These are phyloP conservation scores for Cnemophilus loriae DNA, from an alignment of 2,113 vertebrate genomes.

Conservation along the genomic window DNA sequence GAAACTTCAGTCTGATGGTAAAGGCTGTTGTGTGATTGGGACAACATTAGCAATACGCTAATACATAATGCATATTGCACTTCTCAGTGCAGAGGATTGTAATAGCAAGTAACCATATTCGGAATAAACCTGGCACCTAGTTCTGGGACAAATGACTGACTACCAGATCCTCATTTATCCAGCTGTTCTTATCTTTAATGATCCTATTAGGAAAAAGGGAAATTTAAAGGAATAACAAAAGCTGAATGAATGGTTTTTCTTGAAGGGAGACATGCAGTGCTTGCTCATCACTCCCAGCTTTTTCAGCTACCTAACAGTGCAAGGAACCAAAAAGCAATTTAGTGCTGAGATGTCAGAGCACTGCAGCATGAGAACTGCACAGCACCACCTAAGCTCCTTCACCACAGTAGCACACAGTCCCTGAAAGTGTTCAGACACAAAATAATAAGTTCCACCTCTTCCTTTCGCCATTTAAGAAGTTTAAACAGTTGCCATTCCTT, in stretches of 20 bases:
- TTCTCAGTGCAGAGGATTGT: not conserved
- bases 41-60: not conserved
- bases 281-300: slow-evolving; percentile 16
- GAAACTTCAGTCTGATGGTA: not conserved
- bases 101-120: not conserved
- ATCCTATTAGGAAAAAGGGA: not conserved
- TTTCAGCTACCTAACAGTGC: slow-evolving; percentile 4
- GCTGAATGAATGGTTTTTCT: not conserved
- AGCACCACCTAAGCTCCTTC: not conserved
- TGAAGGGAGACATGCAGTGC: not conserved
- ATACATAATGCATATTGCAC: not conserved
- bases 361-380: slow-evolving; percentile 1
- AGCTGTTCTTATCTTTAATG: not conserved
- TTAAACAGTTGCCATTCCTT: not conserved
- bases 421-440: not conserved
- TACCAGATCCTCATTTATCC: not conserved
- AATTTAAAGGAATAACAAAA: slow-evolving; percentile 25
- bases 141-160: not conserved
- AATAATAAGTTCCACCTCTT: not conserved
- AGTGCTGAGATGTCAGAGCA: not conserved
- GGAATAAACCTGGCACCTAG: not conserved
- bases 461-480: not conserved
- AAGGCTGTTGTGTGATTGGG: not conserved
- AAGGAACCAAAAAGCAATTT: slow-evolving; percentile 34
- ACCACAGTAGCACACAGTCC: fast-evolving